Evolutionary conservation across 64 coral and sea anemone species (phyloP).

Genomic region (Anthopleura sola): DNA sequence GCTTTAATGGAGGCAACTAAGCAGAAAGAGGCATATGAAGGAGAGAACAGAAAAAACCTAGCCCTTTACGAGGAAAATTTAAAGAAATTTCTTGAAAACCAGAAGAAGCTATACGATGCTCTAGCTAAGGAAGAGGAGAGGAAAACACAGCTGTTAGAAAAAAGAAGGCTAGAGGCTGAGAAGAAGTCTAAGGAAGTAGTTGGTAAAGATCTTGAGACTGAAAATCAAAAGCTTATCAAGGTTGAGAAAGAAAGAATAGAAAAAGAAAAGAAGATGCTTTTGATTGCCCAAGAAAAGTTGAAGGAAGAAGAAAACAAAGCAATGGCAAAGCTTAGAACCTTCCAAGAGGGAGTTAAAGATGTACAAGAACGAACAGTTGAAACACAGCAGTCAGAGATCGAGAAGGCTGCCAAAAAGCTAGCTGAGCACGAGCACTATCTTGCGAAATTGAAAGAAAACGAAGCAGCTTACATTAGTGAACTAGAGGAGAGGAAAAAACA

Average conservation of each 20-base stretch:
- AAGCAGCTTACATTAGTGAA: constrained; percentile 4
- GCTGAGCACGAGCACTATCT: neutral
- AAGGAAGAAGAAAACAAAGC: constrained; percentile 14
- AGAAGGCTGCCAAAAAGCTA: constrained; percentile 9
- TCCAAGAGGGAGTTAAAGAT: neutral
- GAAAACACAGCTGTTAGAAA: neutral
- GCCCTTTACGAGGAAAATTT: neutral
- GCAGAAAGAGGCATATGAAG: neutral
- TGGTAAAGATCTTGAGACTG: neutral
- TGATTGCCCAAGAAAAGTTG: neutral
- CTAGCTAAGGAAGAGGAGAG: neutral
- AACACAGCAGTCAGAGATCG: neutral
- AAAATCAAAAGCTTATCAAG: neutral
- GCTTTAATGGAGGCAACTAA: neutral
- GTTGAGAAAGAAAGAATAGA: constrained; percentile 10
- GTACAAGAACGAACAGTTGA: neutral
- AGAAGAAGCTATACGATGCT: neutral
- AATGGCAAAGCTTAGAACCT: neutral
- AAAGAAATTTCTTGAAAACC: constrained; percentile 9
- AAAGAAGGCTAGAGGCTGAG: neutral
- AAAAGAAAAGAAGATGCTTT: constrained; percentile 10
- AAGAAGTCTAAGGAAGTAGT: neutral
- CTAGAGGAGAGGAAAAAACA: neutral
- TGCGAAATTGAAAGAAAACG: constrained; percentile 14
- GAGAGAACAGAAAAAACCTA: neutral